Conservation (phyloP, 2,797 vertebrate species). For the Yasuhikotakia modesta region DNA sequence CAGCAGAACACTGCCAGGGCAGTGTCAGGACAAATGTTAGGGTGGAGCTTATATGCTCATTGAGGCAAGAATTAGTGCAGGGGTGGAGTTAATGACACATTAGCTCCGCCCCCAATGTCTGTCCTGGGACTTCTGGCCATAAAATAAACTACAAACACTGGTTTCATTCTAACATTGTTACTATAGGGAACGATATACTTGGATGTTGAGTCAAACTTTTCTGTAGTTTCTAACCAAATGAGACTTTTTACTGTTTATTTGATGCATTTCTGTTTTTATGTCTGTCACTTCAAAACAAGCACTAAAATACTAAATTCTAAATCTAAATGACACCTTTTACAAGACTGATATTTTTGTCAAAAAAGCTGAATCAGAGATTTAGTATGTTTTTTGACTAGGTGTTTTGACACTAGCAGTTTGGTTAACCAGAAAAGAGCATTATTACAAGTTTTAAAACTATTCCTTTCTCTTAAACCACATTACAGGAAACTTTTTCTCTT, state of each 20-base stretch:
- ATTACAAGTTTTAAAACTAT: constrained; percentile 15
- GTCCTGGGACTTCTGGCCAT: background rate
- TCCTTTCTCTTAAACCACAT: background rate
- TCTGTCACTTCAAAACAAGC: background rate
- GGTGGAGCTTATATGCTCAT: background rate
- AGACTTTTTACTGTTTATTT: background rate
- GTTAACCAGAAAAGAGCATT: constrained; percentile 2
- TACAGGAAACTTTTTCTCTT: background rate
- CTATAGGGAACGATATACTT: background rate
- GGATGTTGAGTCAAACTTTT: too few species aligned
- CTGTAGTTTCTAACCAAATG: too few species aligned
- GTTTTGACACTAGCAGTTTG: constrained; percentile 19
- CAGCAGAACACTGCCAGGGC: background rate
- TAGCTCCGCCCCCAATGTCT: background rate
- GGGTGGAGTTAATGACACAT: background rate
- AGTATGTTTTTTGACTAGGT: constrained; percentile 2
- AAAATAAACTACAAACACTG: background rate
- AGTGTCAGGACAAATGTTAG: background rate
- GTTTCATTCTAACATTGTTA: background rate
- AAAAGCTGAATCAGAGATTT: background rate
- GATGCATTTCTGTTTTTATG: too few species aligned
- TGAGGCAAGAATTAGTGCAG: background rate
- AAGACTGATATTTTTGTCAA: background rate
- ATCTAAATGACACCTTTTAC: background rate
- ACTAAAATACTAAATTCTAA: background rate